Evolutionary conservation across 2,797 vertebrate genomes (phyloP).

Genomic region (Aldrovandia affinis): DNA sequence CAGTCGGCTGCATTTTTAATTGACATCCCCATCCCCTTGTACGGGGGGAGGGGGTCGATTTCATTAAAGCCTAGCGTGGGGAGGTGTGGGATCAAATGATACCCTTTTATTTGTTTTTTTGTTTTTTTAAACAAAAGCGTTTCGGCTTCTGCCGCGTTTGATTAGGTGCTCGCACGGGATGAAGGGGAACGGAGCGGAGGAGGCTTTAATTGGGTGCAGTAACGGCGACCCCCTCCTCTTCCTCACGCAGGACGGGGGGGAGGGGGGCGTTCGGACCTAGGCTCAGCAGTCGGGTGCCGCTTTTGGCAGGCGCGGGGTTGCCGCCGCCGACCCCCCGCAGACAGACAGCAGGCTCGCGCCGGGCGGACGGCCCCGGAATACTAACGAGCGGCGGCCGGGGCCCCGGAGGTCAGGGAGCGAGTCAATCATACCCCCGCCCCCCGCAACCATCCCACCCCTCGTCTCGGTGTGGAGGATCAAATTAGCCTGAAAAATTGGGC

Average conservation of each 20-base stretch:
- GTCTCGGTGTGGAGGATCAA: conserved; percentile 91
- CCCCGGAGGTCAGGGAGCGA: conserved; percentile 98
- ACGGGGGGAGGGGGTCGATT: conserved; percentile 40
- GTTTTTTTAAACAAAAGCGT: background rate
- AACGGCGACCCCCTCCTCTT: background rate
- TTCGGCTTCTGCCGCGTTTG: background rate
- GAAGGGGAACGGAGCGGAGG: conserved; percentile 10
- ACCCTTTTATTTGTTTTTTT: background rate
- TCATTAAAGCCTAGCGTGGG: conserved; percentile 6
- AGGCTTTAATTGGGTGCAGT: conserved; percentile 33
- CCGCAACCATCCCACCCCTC: conserved; percentile 71
- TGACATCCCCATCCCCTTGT: conserved; percentile 54
- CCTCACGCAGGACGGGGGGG: conserved; percentile 67
- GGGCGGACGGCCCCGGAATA: conserved; percentile 87
- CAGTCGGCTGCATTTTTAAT: conserved; percentile 51
- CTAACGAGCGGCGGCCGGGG: conserved; percentile 89
- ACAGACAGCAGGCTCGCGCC: conserved; percentile 94
- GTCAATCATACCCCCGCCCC: conserved; percentile 95
- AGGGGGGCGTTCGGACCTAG: conserved; percentile 74
- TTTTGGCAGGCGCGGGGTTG: conserved; percentile 51
- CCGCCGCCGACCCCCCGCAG: conserved; percentile 78
- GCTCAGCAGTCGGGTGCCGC: conserved; percentile 70
- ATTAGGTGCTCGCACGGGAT: background rate
- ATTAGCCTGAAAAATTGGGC: conserved; percentile 94
- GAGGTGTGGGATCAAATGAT: conserved; percentile 16